Evolutionary conservation across 2,888 invertebrate species (phyloP), one percentile per base, ranked within the genome.

Genomic region (Oscheius sp.): DNA sequence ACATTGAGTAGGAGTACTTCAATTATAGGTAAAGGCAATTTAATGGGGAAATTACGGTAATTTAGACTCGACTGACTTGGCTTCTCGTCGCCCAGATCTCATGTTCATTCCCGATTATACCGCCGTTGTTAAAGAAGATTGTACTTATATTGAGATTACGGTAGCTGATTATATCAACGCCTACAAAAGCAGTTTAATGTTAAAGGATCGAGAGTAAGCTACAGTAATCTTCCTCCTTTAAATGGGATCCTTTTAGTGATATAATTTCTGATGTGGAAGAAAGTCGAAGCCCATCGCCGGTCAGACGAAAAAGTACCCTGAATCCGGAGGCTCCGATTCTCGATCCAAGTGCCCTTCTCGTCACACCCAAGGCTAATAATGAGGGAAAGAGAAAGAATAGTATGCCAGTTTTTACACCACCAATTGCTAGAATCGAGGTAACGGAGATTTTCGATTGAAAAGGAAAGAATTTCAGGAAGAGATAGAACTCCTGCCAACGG

Each of bases 81-180:
- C 80, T n/a, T 71, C 61, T 9, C 53, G 82, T 13, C 76, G 84
- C 23, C 84, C 84, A 0, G 84, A 84, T 72, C 68, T 84, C 41
- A 79, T 83, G 80, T 84, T 84, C 74, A 75, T 53, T 9, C 84
- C 84, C 0, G 84, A 84, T 52, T 84, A 77, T 66, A 72, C 76
- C 5, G 80, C 74, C 7, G 64, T 71, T 7, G 78, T 84, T 35
- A 82, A 78, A 56, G 83, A 83, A 21, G 82, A 84, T 55, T 84
- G 83, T 69, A 84, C 84, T 1, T 84, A 83, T 71, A 66, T 84
- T 61, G 84, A 83, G 61, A 73, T 84, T 25, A 78, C 79, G 0
- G 80, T 83, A 12, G 72, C 79, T 6, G 78, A 79, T 1, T 84
- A 75, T 59, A 80, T 84, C 58, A 84, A 84, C 64, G 84, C 83